A percentile compares a stretch with the other conserved stretches of the same genome.
Conservation (phyloP, 2,888 invertebrate species). For the Amiota communis region DNA sequence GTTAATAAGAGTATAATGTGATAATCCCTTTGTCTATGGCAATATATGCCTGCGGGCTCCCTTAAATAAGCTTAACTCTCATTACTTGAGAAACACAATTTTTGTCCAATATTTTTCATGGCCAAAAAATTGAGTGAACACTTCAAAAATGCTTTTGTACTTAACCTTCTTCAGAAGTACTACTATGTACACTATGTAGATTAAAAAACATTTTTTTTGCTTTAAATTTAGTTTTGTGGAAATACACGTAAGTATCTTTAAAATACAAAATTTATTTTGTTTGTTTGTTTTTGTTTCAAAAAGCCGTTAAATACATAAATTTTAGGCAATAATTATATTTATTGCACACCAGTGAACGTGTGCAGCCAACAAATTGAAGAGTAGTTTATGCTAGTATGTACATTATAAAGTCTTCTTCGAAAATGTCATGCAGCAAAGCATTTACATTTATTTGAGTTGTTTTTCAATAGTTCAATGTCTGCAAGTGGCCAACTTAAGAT, state of each 20-base stretch:
- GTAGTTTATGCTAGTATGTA: neutral
- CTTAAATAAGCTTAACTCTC: neutral
- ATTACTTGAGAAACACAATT: neutral
- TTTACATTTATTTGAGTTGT: neutral
- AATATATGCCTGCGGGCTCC: neutral
- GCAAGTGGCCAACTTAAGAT: constrained; percentile 1
- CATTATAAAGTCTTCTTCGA: too few relatives aligned
- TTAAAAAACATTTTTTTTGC: too few relatives aligned
- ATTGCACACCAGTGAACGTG: neutral
- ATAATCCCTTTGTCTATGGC: constrained; percentile 4
- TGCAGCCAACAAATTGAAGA: neutral
- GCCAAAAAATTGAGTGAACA: neutral
- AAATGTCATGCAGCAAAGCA: neutral
- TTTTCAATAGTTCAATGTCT: constrained; percentile 9
- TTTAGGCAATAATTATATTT: neutral
- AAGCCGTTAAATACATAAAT: constrained; percentile 7
- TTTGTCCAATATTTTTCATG: neutral
- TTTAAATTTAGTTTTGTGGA: neutral
- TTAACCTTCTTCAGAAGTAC: constrained; percentile 52
- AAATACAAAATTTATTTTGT: neutral
- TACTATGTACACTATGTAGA: too few relatives aligned
- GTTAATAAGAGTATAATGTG: too few relatives aligned
- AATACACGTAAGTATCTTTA: neutral
- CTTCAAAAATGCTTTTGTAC: constrained; percentile 28
- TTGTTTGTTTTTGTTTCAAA: neutral